Percentiles rank a stretch among this genome's conserved stretches.
Evolutionary conservation across 2,797 vertebrate species (phyloP).

Genomic region (Rhynchotus rufescens): DNA sequence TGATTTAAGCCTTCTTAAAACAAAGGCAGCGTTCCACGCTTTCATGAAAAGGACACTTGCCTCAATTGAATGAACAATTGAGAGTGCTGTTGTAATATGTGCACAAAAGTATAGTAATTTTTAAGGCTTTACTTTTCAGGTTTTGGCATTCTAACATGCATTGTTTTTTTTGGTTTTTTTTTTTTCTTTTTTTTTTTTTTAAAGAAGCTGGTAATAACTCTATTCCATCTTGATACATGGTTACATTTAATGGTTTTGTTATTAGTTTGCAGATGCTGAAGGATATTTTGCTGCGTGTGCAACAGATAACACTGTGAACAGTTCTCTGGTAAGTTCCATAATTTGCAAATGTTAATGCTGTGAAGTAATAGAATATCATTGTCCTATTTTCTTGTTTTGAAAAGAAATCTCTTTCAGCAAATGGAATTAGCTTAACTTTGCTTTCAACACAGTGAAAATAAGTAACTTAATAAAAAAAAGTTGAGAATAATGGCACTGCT

Average conservation of each 20-base stretch:
- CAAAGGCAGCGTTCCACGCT: not conserved
- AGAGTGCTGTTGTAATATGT: not conserved
- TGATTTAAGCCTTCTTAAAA: not conserved
- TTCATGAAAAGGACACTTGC: not conserved
- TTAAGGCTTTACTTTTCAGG: not conserved
- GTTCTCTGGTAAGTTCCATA: conserved; percentile 87
- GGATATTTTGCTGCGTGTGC: conserved; percentile 89
- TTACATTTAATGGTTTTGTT: conserved; percentile 32
- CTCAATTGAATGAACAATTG: not conserved
- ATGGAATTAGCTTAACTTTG: not conserved
- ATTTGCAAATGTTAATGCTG: not conserved
- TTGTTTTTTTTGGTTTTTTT: not conserved
- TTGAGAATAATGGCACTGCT: not conserved
- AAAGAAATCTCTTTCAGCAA: not conserved
- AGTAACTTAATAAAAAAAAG: not conserved
- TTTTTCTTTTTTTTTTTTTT: not conserved
- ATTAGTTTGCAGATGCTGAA: conserved; percentile 93
- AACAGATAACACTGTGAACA: conserved; percentile 86
- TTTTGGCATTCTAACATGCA: not conserved
- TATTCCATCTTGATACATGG: not conserved
- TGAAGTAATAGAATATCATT: not conserved
- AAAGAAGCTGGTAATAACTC: not conserved
- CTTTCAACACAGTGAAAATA: not conserved
- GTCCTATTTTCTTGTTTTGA: not conserved
- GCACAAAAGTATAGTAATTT: not conserved